A percentile compares a stretch with the other conserved stretches of the same genome.
phyloP scores from a whole-genome alignment of 2,888 invertebrate species.

The Lathronympha strigana region DNA sequence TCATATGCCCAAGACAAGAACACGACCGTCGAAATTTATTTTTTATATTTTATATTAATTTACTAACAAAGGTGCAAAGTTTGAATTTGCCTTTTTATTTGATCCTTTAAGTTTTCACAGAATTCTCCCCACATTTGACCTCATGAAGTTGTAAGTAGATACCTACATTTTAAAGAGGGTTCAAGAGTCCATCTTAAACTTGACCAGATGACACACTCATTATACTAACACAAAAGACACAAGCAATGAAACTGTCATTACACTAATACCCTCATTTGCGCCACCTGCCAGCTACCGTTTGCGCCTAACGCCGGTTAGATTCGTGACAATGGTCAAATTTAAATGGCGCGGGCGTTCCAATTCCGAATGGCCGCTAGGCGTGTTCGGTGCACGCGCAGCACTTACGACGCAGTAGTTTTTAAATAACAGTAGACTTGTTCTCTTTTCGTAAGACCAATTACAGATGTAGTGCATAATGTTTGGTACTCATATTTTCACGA shows the following conservation, averaged over 20 bases:
- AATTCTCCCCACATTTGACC: neutral
- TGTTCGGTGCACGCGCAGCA: conserved; percentile 66
- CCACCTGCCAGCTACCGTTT: conserved; percentile 41
- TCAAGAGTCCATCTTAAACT: neutral
- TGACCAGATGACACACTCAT: neutral
- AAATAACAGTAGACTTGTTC: neutral
- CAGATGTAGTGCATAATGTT: too few species aligned
- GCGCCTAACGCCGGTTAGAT: conserved; percentile 45
- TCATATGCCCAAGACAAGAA: too few species aligned
- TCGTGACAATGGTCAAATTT: conserved; percentile 71
- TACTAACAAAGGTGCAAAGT: too few species aligned
- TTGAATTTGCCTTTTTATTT: too few species aligned
- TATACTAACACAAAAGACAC: conserved; percentile 9
- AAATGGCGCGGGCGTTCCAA: conserved; percentile 63
- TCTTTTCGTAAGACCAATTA: neutral
- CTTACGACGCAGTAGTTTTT: conserved; percentile 45
- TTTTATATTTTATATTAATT: too few species aligned
- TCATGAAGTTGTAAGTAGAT: neutral
- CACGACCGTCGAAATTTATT: too few species aligned
- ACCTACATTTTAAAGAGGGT: neutral
- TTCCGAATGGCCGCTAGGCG: conserved; percentile 56
- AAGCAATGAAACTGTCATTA: conserved; percentile 29
- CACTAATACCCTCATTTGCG: conserved; percentile 32
- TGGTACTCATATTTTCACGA: too few species aligned
- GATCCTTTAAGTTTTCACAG: too few species aligned